A percentile compares a stretch with the other conserved stretches of the same genome.
phyloP scores from a whole-genome alignment of 1,140 invertebrate species.

The Chelonus insularis region DNA sequence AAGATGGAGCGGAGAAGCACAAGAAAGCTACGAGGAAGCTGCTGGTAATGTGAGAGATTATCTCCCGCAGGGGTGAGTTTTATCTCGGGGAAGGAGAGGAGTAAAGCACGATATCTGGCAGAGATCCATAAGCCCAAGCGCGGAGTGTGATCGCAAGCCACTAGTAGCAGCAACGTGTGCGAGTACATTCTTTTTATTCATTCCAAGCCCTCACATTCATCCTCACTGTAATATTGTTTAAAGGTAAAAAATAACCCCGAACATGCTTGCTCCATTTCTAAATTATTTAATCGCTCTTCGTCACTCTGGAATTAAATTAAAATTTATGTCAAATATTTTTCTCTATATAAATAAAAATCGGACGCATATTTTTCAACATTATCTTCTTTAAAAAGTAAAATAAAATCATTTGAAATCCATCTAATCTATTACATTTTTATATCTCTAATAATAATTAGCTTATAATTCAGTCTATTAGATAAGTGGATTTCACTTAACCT shows the following conservation, averaged over 20 bases:
- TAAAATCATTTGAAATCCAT: no score
- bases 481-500: no score
- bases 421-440: no score
- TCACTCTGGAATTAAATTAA: neutral
- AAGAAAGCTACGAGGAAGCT: slow-evolving; percentile 21
- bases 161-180: neutral
- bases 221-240: slow-evolving; percentile 8
- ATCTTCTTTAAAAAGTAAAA: no score
- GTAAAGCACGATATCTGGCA: slow-evolving; percentile 18
- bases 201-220: neutral
- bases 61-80: slow-evolving; percentile 18
- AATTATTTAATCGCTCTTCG: neutral
- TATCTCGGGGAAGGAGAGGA: slow-evolving; percentile 1
- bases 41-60: slow-evolving; percentile 28
- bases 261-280: neutral
- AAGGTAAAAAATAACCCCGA: neutral
- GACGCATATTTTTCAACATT: no score
- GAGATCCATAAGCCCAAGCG: slow-evolving; percentile 17
- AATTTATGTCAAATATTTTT: slow-evolving; percentile 4
- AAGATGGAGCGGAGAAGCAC: neutral
- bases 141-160: slow-evolving; percentile 9
- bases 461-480: no score
- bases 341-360: no score
- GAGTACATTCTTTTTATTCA: slow-evolving; percentile 10
- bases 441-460: no score